Conservation (phyloP, 2,113 vertebrate species). For the Crotophaga sulcirostris region DNA sequence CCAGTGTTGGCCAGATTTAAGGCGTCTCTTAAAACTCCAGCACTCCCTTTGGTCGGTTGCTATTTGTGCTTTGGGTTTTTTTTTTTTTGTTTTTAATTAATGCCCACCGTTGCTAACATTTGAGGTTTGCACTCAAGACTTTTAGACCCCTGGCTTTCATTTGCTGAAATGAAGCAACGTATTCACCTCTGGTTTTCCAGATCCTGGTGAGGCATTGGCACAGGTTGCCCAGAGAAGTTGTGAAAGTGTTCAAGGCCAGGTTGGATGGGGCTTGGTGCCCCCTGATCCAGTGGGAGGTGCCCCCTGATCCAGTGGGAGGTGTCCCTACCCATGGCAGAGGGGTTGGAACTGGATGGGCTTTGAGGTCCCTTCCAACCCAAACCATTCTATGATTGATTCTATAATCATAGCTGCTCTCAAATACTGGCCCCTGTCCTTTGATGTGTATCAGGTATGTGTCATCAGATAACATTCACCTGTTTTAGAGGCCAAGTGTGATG, state of each 20-base stretch:
- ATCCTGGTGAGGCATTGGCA: no score
- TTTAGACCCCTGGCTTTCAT: neutral
- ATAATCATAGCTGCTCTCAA: neutral
- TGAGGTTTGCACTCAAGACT: neutral
- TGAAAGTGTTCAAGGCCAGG: no score
- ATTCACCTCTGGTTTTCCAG: neutral
- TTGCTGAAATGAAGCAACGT: accelerated
- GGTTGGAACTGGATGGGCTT: no score
- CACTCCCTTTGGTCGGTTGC: neutral
- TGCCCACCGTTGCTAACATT: neutral
- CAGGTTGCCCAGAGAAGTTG: no score
- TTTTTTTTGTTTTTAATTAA: neutral
- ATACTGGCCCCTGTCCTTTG: neutral
- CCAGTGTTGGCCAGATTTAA: neutral
- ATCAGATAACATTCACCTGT: neutral
- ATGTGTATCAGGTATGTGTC: no score
- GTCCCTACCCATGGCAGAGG: no score
- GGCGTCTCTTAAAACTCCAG: neutral
- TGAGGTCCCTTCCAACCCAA: no score
- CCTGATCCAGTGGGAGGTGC: no score
- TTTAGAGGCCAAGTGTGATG: neutral
- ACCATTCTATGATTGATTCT: no score
- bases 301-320: no score
- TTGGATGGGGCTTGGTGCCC: no score
- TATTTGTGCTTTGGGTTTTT: neutral